Base-by-base conservation (phyloP, 92 coral and sea anemone species). In the Phenganax stokvisi region DNA sequence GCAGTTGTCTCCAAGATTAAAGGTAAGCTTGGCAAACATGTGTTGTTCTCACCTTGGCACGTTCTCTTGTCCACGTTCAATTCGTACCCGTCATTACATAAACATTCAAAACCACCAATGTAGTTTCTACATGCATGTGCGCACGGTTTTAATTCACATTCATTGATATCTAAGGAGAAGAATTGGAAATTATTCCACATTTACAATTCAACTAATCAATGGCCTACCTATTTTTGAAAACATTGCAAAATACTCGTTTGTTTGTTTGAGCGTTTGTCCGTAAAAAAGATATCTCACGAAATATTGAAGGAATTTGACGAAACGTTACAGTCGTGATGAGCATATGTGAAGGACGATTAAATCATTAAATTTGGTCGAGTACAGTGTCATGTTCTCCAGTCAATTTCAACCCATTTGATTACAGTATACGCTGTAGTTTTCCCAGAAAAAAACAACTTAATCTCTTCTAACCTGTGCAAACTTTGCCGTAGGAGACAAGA, bases 51-150 rank as follows among this genome's bases (percentile, higher is more conserved):
- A 86, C 89, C 86, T 76, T 79, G 86, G 47, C 96, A 91, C 64
- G 96, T 90, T 69, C 84, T 86, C 16, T 82, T 69, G 71, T 91
- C 96, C 10, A 89, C 88, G 61, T 89, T 91, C 80, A 91, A 83
- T 77, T 89, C 85, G 56, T 82, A 91, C 5, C 96, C 96, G 16
- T 59, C 65, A 4, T 89, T 89, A 80, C 96, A 91, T 53, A 84
- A 71, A 79, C 96, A 91, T 83, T 86, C 85, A 83, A 86, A 89
- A 10, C 85, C 81, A 1, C 96, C 96, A 28, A 89, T 85, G 28
- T 87, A 89, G 83, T 91, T 89, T 62, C 80, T 84, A 72, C 96
- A 91, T 73, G 65, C 76, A 37, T 89, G 91, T 30, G 96, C 89
- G 59, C 96, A 91, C 9, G 89, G 89, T 20, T 82, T 80, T 7